These are phyloP conservation scores for Aphidius colemani DNA, from an alignment of 2,888 invertebrate genomes.

Conservation along the genomic window DNA sequence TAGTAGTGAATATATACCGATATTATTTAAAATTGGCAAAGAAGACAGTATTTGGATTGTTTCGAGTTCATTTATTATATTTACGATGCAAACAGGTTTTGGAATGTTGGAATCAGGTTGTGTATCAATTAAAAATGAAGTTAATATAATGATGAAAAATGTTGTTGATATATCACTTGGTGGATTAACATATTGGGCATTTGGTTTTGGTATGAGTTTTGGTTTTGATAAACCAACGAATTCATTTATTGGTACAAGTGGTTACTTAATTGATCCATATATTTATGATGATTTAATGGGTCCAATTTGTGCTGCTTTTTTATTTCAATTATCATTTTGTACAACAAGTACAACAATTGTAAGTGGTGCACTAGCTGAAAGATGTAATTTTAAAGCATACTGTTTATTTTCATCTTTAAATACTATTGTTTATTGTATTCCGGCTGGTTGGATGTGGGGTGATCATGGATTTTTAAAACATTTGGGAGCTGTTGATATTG, in stretches of 20 bases:
- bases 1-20: conserved; percentile 36
- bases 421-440: conserved; percentile 88
- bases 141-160: conserved; percentile 98
- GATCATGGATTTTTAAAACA: conserved; percentile 83
- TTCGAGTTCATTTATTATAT: conserved; percentile 86
- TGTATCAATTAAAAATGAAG: conserved; percentile 91
- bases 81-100: conserved; percentile 94
- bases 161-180: conserved; percentile 91
- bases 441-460: conserved; percentile 94
- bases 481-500: conserved; percentile 89
- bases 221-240: conserved; percentile 76
- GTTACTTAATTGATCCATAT: conserved; percentile 76
- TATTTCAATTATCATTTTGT: conserved; percentile 89
- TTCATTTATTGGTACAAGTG: conserved; percentile 82
- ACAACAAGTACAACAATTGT: conserved; percentile 91
- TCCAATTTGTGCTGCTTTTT: conserved; percentile 82
- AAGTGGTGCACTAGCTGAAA: conserved; percentile 93
- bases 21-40: conserved; percentile 68
- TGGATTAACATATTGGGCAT: conserved; percentile 91
- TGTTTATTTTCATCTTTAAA: conserved; percentile 88
- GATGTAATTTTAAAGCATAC: conserved; percentile 90
- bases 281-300: conserved; percentile 80
- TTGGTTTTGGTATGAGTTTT: conserved; percentile 91
- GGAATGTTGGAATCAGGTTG: conserved; percentile 93
- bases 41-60: conserved; percentile 91